These are phyloP conservation scores for Stenodera caucasica DNA, from an alignment of 2,888 invertebrate species.

Conservation along the genomic window DNA sequence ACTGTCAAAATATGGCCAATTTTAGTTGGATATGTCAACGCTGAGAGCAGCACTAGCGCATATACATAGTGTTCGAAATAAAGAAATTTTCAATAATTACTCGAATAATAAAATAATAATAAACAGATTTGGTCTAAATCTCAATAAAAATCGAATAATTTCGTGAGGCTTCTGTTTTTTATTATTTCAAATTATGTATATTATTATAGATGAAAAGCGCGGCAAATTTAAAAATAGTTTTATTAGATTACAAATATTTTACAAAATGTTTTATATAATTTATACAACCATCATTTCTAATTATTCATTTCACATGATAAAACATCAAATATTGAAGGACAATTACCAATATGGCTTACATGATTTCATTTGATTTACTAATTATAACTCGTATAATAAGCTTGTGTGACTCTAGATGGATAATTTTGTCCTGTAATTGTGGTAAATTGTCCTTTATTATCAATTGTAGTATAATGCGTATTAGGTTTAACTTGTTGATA, in stretches of 20 bases:
- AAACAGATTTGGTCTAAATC: too few relatives aligned
- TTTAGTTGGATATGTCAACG: not conserved
- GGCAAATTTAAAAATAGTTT: conserved; percentile 5
- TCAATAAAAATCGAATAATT: too few relatives aligned
- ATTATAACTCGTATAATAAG: conserved; percentile 38
- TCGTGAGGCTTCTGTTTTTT: too few relatives aligned
- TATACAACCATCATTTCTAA: conserved; percentile 32
- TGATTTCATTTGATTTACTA: conserved; percentile 17
- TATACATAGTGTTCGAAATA: not conserved
- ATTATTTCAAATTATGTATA: too few relatives aligned
- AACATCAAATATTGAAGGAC: conserved; percentile 25
- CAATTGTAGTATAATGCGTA: conserved; percentile 19
- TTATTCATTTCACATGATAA: conserved; percentile 21
- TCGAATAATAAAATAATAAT: too few relatives aligned
- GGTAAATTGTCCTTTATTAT: conserved; percentile 31
- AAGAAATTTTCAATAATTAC: too few relatives aligned
- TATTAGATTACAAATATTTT: conserved; percentile 23
- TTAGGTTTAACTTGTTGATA: conserved; percentile 41
- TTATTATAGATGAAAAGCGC: not conserved
- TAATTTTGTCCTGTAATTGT: conserved; percentile 33
- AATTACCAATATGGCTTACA: conserved; percentile 35
- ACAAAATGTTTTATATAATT: conserved; percentile 25
- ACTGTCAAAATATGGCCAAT: not conserved
- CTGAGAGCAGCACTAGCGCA: not conserved
- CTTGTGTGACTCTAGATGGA: conserved; percentile 43